phyloP scores from a whole-genome alignment of 2,888 invertebrate species.

The Ichneumoninae sp. region DNA sequence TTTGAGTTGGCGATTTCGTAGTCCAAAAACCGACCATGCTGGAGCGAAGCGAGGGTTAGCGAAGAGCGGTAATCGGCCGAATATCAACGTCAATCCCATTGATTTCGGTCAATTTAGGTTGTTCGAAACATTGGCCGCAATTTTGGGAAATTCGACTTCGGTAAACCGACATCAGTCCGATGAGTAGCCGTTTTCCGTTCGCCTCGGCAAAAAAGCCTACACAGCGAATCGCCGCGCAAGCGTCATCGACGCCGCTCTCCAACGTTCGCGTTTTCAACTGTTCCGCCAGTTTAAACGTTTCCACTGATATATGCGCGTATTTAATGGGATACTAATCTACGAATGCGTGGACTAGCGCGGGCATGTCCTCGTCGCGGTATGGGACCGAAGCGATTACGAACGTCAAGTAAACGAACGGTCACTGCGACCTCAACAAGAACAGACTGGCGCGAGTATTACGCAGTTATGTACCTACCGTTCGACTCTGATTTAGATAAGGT shows the following conservation, averaged over 20 bases:
- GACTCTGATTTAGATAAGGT: constrained; percentile 61
- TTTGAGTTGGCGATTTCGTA: not conserved
- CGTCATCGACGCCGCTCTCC: constrained; percentile 19
- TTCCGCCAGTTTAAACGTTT: constrained; percentile 3
- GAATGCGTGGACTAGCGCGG: constrained; percentile 34
- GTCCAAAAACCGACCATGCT: not conserved
- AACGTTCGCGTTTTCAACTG: constrained; percentile 7
- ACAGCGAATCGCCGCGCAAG: not conserved
- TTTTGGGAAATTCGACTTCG: not conserved
- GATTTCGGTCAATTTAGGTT: not conserved
- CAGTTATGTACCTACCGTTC: constrained; percentile 13
- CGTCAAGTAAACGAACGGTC: constrained; percentile 13
- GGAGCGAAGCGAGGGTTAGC: too few relatives aligned
- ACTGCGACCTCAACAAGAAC: constrained; percentile 43
- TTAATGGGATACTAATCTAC: constrained; percentile 43
- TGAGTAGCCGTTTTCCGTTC: not conserved
- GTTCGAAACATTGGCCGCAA: not conserved
- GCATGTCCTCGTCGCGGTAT: constrained; percentile 7
- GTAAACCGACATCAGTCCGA: not conserved
- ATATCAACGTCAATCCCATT: too few relatives aligned
- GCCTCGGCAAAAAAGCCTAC: not conserved
- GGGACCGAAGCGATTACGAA: constrained; percentile 31
- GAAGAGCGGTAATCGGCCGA: too few relatives aligned
- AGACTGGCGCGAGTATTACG: constrained; percentile 27
- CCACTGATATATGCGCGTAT: constrained; percentile 29